Conservation (phyloP, 1,140 invertebrate genomes). For the Melitaea cinxia region DNA sequence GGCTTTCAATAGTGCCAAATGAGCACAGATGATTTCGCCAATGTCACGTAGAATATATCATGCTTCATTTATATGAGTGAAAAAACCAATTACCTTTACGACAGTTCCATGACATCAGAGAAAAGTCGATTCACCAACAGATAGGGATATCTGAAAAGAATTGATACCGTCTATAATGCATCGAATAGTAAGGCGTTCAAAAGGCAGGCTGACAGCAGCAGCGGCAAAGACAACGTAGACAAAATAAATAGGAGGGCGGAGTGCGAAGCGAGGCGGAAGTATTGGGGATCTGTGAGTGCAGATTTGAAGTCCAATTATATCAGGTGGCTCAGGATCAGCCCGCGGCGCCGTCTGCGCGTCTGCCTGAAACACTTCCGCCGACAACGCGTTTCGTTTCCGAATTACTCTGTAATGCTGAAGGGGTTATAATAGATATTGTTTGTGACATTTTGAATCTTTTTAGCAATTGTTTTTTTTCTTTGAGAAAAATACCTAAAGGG, state of each 20-base stretch:
- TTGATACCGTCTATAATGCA: constrained; percentile 73
- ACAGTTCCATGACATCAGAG: constrained; percentile 33
- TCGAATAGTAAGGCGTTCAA: constrained; percentile 73
- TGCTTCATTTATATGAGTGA: neutral
- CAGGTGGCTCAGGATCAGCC: constrained; percentile 52
- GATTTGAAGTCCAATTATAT: constrained; percentile 81
- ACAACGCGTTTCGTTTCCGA: constrained; percentile 5
- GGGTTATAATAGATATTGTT: too few species aligned
- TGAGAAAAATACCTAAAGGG: too few species aligned
- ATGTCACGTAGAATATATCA: neutral
- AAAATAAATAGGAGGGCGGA: constrained; percentile 77
- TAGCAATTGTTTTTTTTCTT: too few species aligned
- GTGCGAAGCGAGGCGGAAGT: constrained; percentile 67
- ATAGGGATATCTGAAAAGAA: constrained; percentile 61
- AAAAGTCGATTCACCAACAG: constrained; percentile 47
- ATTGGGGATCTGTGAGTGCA: constrained; percentile 74
- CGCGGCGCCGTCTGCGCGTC: constrained; percentile 30
- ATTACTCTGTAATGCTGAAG: neutral
- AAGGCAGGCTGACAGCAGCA: constrained; percentile 70
- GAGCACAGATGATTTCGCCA: too few species aligned
- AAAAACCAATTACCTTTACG: constrained; percentile 32
- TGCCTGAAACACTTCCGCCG: constrained; percentile 15
- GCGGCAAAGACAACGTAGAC: constrained; percentile 74
- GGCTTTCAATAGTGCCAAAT: too few species aligned
- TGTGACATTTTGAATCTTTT: too few species aligned